Conservation (phyloP, 2,888 invertebrate species). For the Hofmannophila pseudospretella region DNA sequence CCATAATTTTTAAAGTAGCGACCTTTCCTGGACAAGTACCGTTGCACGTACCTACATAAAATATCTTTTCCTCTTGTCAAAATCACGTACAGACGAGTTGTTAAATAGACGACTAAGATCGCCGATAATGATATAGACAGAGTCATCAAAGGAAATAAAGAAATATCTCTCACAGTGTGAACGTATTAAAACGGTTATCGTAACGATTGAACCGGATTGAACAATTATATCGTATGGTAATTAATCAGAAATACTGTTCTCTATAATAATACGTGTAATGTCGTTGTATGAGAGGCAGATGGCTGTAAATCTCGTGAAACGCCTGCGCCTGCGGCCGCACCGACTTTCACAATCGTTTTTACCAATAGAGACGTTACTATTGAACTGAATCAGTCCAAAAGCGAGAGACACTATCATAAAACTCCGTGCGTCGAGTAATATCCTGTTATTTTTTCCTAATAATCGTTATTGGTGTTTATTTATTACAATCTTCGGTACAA, state of each 20-base stretch:
- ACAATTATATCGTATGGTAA: conserved; percentile 62
- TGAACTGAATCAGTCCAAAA: conserved; percentile 52
- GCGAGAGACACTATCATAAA: conserved; percentile 62
- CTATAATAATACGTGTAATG: conserved; percentile 72
- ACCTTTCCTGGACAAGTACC: neutral
- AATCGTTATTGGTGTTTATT: conserved; percentile 78
- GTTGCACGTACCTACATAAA: neutral
- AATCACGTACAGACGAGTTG: neutral
- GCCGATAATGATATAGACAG: conserved; percentile 42
- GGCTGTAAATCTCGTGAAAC: conserved; percentile 63
- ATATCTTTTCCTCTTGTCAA: neutral
- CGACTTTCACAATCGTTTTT: conserved; percentile 69
- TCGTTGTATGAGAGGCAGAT: conserved; percentile 54
- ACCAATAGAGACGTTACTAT: conserved; percentile 73
- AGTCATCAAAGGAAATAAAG: conserved; percentile 46
- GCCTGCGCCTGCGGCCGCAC: conserved; percentile 53
- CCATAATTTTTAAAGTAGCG: conserved; percentile 15
- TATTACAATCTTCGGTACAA: conserved; percentile 72
- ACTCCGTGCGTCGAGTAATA: conserved; percentile 60
- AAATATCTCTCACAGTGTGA: conserved; percentile 55
- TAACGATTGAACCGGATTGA: conserved; percentile 54
- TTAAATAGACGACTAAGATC: conserved; percentile 20
- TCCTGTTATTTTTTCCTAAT: conserved; percentile 76
- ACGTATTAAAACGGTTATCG: conserved; percentile 52
- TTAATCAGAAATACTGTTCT: conserved; percentile 65